Base-by-base conservation (phyloP, 2,797 vertebrate genomes). In the Myotis planiceps region DNA sequence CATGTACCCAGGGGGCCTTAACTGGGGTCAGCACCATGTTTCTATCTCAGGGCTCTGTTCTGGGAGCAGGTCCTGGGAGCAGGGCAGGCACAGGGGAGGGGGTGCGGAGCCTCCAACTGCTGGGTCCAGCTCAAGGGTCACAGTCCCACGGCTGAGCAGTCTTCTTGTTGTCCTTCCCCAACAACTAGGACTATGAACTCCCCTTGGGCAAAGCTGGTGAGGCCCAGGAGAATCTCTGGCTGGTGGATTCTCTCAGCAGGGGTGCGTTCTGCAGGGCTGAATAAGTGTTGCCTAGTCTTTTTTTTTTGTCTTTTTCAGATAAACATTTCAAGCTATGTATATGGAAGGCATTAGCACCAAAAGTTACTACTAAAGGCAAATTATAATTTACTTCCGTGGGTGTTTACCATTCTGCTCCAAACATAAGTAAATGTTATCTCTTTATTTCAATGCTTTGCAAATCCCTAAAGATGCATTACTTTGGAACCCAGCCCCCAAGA, bases 361-460 rank as follows among this genome's bases (percentile, higher is more conserved):
- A 93, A 90, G 85, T 92, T 88, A 84, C 80, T 92, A 63, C 85
- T 81, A 66, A 96, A 87, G 79, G 90, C 55, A 95, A 90, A 85
- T 87, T 90, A 92, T 91, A 87, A 95, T 83, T 93, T 96, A 83
- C 82, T 84, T 95, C 92, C 88, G 55, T 69, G 51, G 27, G 12
- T 92, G 53, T 95, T 96, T 94, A 85, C 49, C 25, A 49, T 78
- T 94, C 14, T 92, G 82, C 23, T 71, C 69, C 69, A 82, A 95
- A 93, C 37, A 68, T 55, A 92, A 92, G 81, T 84, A 76, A 90
- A 85, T 45, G 55, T 53, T 87, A 72, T 60, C 63, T 93, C 37
- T 74, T 97, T 93, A 75, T 75, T 91, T 88, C 66, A 53, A 4
- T 89, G 66, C 32, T 89, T 96, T 93, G 86, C 34, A 71, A 90